phyloP scores from a whole-genome alignment of 2,113 vertebrate species.

The Petrocephalus zakoni region DNA sequence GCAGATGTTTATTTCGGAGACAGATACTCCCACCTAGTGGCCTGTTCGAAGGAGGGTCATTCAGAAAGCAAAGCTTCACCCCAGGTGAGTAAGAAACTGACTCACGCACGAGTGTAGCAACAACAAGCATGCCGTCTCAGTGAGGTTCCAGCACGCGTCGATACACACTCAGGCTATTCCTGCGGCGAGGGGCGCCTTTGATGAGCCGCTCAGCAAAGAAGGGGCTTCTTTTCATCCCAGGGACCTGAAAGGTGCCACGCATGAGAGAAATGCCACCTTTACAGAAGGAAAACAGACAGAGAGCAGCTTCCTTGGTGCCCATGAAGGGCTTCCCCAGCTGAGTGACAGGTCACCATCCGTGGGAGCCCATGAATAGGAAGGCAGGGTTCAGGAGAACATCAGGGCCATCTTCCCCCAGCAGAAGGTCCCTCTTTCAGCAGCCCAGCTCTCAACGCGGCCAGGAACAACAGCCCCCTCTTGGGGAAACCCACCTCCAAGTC shows the following conservation, averaged over 20 bases:
- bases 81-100: neutral
- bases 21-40: conserved; percentile 21
- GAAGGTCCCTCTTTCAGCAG: conserved; percentile 56
- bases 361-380: conserved; percentile 30
- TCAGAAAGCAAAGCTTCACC: neutral
- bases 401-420: conserved; percentile 51
- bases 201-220: neutral
- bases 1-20: neutral
- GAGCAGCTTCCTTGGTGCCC: conserved; percentile 39
- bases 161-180: neutral
- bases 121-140: neutral
- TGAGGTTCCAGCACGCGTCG: neutral
- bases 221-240: neutral
- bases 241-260: conserved; percentile 3
- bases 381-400: conserved; percentile 23
- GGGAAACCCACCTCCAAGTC: conserved; percentile 28
- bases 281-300: conserved; percentile 35
- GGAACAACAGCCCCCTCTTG: conserved; percentile 56
- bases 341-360: conserved; percentile 22
- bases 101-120: neutral
- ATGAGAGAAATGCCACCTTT: neutral
- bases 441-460: conserved; percentile 47
- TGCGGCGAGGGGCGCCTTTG: neutral
- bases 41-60: neutral
- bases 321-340: conserved; percentile 30